Base-by-base conservation (phyloP, 2,113 vertebrate genomes). In the Catharus fuscescens region DNA sequence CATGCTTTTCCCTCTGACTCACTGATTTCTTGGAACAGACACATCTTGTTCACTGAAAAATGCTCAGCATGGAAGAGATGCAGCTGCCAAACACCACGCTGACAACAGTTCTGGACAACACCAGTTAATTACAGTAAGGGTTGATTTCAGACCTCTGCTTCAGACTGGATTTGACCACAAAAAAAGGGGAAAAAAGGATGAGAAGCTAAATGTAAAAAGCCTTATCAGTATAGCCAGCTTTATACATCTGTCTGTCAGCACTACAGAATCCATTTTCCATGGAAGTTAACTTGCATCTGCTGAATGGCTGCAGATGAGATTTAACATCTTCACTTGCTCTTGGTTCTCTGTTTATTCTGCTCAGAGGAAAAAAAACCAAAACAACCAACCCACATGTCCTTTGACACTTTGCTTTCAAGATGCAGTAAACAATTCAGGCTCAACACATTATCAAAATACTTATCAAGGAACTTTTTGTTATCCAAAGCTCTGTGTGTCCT, bases 271-370 rank as follows among this genome's bases (percentile, higher is more conserved):
- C 72, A 79, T 92, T 64, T 88, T 79, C 69, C 40, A 74, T 19
- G 13, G 21, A 86, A 77, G 64, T 89, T 80, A 73, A 80, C 54
- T 47, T 53, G 29, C 47, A 86, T 45, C 61, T 93, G 86, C 67
- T 83, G 94, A 80, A 88, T 60, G 19, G 47, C 82, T 90, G 57
- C 34, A 80, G 34, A 93, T 2, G 15, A 93, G 56, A 20, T 80
- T 80, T 24, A 88, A 80, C 29, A 79, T 71, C 70, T 92, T 89
- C 52, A 67, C 44, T 60, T 78, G 44, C 64, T 80, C 61, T 65
- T 80, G 28, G 9, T 70, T 66, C 29, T 69, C 60, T 60, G 12
- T 70, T 92, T 90, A 52, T 44, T 84, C 48, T 66, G 25, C 47
- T 76, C 34, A 72, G 32, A n/a, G 34, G 34, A 17, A 23, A 78